A percentile compares a stretch with the other conserved stretches of the same genome.
Evolutionary conservation across 2,113 vertebrate species (phyloP).

Genomic region (Passer domesticus): DNA sequence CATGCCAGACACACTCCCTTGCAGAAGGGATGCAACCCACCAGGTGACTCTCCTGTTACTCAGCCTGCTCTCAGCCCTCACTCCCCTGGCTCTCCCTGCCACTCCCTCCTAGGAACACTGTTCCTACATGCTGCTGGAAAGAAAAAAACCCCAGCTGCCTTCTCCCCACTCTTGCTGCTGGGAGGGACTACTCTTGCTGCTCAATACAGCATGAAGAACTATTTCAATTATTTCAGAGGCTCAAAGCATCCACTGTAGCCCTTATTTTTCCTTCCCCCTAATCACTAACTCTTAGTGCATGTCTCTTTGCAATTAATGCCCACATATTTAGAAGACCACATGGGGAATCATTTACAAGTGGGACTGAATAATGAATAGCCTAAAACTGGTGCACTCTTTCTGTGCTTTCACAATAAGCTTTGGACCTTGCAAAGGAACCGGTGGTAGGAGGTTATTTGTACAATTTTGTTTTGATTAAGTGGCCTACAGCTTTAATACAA

Average conservation of each 20-base stretch:
- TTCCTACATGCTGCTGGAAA: constrained; percentile 41
- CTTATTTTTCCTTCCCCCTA: background rate
- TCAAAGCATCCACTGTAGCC: background rate
- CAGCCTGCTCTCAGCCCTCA: background rate
- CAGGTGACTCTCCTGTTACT: constrained; percentile 41
- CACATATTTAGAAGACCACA: background rate
- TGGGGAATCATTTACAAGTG: background rate
- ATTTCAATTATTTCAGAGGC: background rate
- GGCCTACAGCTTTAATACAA: background rate
- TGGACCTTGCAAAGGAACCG: background rate
- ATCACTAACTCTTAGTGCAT: background rate
- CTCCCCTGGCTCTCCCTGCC: constrained; percentile 7
- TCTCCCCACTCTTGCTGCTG: background rate
- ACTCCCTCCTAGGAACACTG: constrained; percentile 60
- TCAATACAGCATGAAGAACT: background rate
- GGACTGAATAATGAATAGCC: background rate
- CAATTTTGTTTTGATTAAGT: background rate
- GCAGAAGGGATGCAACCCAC: background rate
- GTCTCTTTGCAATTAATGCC: background rate
- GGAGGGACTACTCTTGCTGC: background rate
- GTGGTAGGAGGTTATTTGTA: background rate
- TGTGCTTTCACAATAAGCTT: background rate
- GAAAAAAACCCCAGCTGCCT: background rate
- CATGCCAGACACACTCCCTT: background rate
- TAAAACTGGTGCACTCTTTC: background rate